These are phyloP conservation scores for Synanthedon vespiformis DNA, from an alignment of 2,888 invertebrate genomes.

Conservation along the genomic window DNA sequence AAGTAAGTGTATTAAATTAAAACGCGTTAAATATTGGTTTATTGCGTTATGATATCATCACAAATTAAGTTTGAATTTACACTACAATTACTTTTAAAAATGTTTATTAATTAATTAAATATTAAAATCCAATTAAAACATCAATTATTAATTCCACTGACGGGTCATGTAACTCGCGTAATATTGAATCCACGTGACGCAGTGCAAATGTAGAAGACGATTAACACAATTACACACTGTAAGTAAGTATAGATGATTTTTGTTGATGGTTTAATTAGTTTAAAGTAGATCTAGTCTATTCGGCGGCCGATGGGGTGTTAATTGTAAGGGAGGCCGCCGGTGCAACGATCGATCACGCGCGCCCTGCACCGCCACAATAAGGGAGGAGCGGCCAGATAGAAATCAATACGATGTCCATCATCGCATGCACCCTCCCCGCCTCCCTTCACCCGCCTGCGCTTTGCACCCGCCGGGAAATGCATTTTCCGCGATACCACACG, in stretches of 20 bases:
- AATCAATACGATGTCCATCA: conserved; percentile 73
- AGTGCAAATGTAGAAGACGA: conserved; percentile 26
- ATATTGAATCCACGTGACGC: conserved; percentile 42
- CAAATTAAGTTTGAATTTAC: too few species aligned
- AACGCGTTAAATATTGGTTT: too few species aligned
- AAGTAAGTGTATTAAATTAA: too few species aligned
- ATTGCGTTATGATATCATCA: too few species aligned
- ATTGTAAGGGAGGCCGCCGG: conserved; percentile 21
- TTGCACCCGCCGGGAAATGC: conserved; percentile 62
- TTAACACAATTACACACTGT: conserved; percentile 29
- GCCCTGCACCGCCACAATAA: conserved; percentile 63
- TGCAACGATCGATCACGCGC: conserved; percentile 18
- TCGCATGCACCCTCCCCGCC: conserved; percentile 74
- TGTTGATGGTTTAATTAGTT: conserved; percentile 15
- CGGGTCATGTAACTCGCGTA: conserved; percentile 8
- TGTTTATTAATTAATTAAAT: neutral
- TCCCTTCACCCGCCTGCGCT: conserved; percentile 65
- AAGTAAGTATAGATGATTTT: conserved; percentile 3
- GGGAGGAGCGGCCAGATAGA: conserved; percentile 70
- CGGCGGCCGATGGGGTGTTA: conserved; percentile 43
- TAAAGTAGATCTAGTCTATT: conserved; percentile 42
- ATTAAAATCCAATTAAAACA: neutral
- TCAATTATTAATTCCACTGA: neutral
- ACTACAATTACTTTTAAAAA: too few species aligned
- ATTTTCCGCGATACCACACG: conserved; percentile 45